Evolutionary conservation across 2,113 vertebrate species (phyloP), one percentile per base, ranked within the genome.

Genomic region (Catharus bicknelli): DNA sequence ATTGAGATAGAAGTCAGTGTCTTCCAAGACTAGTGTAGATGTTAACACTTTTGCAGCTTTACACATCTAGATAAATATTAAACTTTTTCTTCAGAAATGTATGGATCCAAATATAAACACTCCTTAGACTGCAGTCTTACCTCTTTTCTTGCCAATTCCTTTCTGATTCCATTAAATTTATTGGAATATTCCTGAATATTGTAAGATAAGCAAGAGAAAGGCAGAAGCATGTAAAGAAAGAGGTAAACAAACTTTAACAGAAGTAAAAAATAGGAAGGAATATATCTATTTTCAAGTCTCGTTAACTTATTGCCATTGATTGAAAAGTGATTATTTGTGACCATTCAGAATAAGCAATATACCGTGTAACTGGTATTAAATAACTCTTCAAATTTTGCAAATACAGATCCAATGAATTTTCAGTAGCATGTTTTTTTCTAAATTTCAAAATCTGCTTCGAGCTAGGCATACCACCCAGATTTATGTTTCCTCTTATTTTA

Each of bases 131-230:
- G 94, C 95, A 97, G 32, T 92, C 95, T 97, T 97, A 96, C 90
- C 94, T 97, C 94, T 96, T 97, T 97, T 96, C 94, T 96, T 97
- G 96, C 43, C 97, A 97, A 97, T 96, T 97, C 95, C 96, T 95
- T 97, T 97, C 96, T 97, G 95, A 97, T 97, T 86, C 94, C 91
- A 97, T 97, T 97, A 97, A 95, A 97, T 93, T 97, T 98, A 98
- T 89, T 97, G 88, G 95, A 96, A 98, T 96, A 97, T 96, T 97
- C 97, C 95, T 97, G 96, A 96, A 96, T 93, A 97, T 93, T 94
- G 88, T 95, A 97, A 97, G 91, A 86, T 97, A 97, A 97, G 96
- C 95, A 98, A 97, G 96, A 97, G 83, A 97, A 94, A 96, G 96
- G 97, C 94, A 98, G 95, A 97, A 97, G 91, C 96, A 97, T 97